Base-by-base conservation (phyloP, 2,888 invertebrate genomes). In the Bellardia pandia region DNA sequence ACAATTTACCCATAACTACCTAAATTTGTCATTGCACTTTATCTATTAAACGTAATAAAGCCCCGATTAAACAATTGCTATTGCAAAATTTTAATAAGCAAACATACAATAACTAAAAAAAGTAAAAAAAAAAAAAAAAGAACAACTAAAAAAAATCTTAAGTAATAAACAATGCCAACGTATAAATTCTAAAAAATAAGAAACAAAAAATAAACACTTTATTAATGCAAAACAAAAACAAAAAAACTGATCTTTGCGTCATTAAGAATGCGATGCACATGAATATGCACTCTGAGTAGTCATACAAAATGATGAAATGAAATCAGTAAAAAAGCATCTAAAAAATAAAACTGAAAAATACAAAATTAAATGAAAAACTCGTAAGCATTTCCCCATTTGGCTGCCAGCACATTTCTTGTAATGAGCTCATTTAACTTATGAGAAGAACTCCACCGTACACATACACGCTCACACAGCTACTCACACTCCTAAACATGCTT, bases 321-420 rank as follows among this genome's bases (percentile, higher is more conserved):
- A 83, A 71, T 76, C 64, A 48, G 30, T 76, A 62, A 53, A 33
- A 66, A 68, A 66, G n/a, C 14, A 16, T n/a, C 16, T 8, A 13
- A 23, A 37, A 48, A 33, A 74, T 60, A 77, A 23, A 23, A 23
- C 23, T 23, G 23, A 23, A 71, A 42, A 58, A 53, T 37, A 78
- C 6, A 51, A 56, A 64, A 80, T 48, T 42, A 74, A 84, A 83
- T 75, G 51, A 68, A 78, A 75, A 83, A 56, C 56, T 58, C 66
- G 68, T 72, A 88, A 85, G 83, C 86, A 86, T 88, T 86, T 86
- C 83, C 88, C 85, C 77, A 86, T 82, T 85, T 82, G 86, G 81
- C 86, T 88, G 86, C 87, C 86, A 85, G 78, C 79, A 66, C 66
- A 83, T 84, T 77, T 72, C 79, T 83, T 85, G 64, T 80, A 76